Percentiles rank a stretch among this genome's conserved stretches.
These are phyloP conservation scores for Zophobas atratus DNA, from an alignment of 1,140 invertebrate species.

Conservation along the genomic window DNA sequence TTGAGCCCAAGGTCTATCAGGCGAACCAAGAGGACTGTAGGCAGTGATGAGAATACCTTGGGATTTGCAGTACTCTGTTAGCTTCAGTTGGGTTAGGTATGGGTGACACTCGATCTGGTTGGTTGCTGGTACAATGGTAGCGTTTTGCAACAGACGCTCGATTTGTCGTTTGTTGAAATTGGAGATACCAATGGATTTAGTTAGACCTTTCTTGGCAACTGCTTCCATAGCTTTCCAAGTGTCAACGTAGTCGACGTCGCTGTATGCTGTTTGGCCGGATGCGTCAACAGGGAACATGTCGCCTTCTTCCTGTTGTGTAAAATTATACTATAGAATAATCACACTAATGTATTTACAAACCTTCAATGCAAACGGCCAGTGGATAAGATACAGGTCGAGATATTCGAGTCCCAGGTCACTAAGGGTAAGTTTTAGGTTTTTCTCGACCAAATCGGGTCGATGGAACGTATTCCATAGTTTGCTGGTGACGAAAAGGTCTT, in stretches of 20 bases:
- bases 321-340: neutral
- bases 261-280: constrained; percentile 70
- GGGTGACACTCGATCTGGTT: constrained; percentile 84
- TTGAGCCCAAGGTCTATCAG: neutral
- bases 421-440: constrained; percentile 76
- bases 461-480: constrained; percentile 83
- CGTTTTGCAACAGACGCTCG: constrained; percentile 76
- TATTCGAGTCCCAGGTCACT: constrained; percentile 79
- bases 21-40: constrained; percentile 78
- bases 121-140: constrained; percentile 80
- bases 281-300: constrained; percentile 76
- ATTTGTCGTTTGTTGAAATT: constrained; percentile 93
- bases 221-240: constrained; percentile 90
- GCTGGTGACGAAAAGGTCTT: constrained; percentile 79
- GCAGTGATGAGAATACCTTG: constrained; percentile 74
- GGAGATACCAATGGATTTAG: constrained; percentile 87
- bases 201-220: constrained; percentile 79
- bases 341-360: constrained; percentile 26
- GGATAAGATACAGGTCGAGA: constrained; percentile 85
- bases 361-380: constrained; percentile 80
- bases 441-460: constrained; percentile 74
- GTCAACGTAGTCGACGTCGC: constrained; percentile 64
- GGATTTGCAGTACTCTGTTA: constrained; percentile 75
- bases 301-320: constrained; percentile 69
- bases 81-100: constrained; percentile 76